Percentiles rank a stretch among this genome's conserved stretches.
These are phyloP conservation scores for Montipora cactus DNA, from an alignment of 64 coral and sea anemone species.

Conservation along the genomic window DNA sequence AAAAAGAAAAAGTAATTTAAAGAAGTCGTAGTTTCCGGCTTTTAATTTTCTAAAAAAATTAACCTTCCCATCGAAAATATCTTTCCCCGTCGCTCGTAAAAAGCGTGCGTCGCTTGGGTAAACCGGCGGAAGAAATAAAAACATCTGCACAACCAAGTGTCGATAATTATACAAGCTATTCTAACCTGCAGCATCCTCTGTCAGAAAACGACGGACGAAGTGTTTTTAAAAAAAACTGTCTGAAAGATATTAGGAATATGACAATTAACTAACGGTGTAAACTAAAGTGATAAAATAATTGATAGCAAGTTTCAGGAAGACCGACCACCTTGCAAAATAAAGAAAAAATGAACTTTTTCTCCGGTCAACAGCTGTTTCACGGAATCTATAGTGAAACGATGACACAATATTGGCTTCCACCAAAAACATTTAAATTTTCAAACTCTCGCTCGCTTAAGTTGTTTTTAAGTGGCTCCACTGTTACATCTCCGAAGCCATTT, in stretches of 20 bases:
- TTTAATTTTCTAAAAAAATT: neutral
- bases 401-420: neutral
- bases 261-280: neutral
- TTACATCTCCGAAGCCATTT: slow-evolving; percentile 89
- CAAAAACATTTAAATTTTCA: neutral
- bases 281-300: neutral
- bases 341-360: neutral
- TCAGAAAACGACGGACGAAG: neutral
- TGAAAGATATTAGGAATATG: neutral
- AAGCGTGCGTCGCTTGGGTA: neutral
- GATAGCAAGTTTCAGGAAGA: neutral
- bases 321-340: neutral
- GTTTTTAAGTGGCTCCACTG: slow-evolving; percentile 20
- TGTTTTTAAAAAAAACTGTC: neutral
- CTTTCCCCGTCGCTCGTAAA: neutral
- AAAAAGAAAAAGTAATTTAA: neutral
- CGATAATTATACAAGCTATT: neutral
- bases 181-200: neutral
- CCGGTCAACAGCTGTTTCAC: slow-evolving; percentile 24
- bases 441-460: neutral
- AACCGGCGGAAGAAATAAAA: neutral
- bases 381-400: neutral
- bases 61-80: neutral
- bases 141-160: neutral
- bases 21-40: neutral